Evolutionary conservation across 2,797 vertebrate genomes (phyloP).

Genomic region (Sebastes vulpes): DNA sequence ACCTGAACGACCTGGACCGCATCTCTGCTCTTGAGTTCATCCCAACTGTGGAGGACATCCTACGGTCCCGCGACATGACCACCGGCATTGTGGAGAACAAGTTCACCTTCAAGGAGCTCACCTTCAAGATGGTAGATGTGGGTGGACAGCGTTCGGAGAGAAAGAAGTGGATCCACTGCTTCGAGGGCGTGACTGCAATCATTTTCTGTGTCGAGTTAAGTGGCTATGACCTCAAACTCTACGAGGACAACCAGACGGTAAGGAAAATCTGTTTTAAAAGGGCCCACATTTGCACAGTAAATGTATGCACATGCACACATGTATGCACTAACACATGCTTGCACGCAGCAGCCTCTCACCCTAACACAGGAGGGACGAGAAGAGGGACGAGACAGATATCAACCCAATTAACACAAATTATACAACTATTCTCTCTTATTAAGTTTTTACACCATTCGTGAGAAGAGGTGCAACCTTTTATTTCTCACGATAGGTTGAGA

Average conservation of each 20-base stretch:
- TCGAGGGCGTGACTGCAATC: conserved; percentile 99
- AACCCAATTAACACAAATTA: background rate
- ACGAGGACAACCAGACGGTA: conserved; percentile 99
- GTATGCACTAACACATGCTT: background rate
- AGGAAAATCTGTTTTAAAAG: conserved; percentile 66
- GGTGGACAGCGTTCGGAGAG: conserved; percentile 98
- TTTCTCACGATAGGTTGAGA: background rate
- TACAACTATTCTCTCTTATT: conserved; percentile 1
- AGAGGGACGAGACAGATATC: background rate
- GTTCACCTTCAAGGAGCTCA: conserved; percentile 99
- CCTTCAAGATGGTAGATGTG: conserved; percentile 99
- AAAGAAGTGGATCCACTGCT: conserved; percentile 99
- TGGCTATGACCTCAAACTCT: conserved; percentile 98
- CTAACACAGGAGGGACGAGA: background rate
- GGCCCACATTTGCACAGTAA: background rate
- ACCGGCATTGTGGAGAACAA: conserved; percentile 99
- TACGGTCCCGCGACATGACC: conserved; percentile 99
- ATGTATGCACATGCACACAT: background rate
- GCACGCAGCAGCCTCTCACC: background rate
- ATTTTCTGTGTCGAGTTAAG: conserved; percentile 99
- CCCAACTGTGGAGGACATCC: conserved; percentile 98
- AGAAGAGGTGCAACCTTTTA: background rate
- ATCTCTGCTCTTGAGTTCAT: conserved; percentile 95
- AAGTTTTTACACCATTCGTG: background rate
- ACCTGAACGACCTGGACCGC: conserved; percentile 97